Percentiles rank a stretch among this genome's conserved stretches.
Evolutionary conservation across 1,140 invertebrate species (phyloP).

Genomic region (Drosophila nebulosa): DNA sequence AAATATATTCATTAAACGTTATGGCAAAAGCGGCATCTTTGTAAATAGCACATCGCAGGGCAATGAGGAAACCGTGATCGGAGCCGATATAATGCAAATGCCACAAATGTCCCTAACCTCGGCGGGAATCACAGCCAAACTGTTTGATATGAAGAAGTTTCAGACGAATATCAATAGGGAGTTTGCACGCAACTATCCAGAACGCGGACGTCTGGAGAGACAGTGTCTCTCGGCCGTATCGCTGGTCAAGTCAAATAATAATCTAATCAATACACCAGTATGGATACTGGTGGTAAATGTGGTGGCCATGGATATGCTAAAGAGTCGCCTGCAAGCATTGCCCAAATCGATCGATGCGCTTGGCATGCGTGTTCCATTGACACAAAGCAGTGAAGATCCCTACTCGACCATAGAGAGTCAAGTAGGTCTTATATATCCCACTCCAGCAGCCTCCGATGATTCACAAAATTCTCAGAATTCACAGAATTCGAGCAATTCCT

Average conservation of each 20-base stretch:
- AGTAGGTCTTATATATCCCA: slow-evolving; percentile 76
- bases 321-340: slow-evolving; percentile 89
- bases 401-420: slow-evolving; percentile 80
- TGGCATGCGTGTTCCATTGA: slow-evolving; percentile 59
- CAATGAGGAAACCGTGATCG: slow-evolving; percentile 93
- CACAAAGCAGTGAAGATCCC: slow-evolving; percentile 73
- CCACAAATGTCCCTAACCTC: slow-evolving; percentile 91
- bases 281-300: slow-evolving; percentile 98
- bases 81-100: slow-evolving; percentile 92
- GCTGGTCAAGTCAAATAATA: slow-evolving; percentile 92
- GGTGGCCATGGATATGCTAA: slow-evolving; percentile 97
- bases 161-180: slow-evolving; percentile 95
- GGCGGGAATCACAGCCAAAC: slow-evolving; percentile 94
- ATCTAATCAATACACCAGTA: slow-evolving; percentile 94
- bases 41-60: slow-evolving; percentile 90
- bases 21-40: slow-evolving; percentile 94
- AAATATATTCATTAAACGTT: slow-evolving; percentile 95
- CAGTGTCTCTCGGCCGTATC: slow-evolving; percentile 94
- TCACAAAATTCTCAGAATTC: slow-evolving; percentile 70
- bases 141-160: slow-evolving; percentile 99
- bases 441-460: slow-evolving; percentile 73
- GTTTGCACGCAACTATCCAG: slow-evolving; percentile 92
- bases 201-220: slow-evolving; percentile 91
- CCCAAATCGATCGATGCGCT: slow-evolving; percentile 73
- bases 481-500: slow-evolving; percentile 63